Conservation (phyloP, 2,888 invertebrate genomes). For the Stratiomys singularior region DNA sequence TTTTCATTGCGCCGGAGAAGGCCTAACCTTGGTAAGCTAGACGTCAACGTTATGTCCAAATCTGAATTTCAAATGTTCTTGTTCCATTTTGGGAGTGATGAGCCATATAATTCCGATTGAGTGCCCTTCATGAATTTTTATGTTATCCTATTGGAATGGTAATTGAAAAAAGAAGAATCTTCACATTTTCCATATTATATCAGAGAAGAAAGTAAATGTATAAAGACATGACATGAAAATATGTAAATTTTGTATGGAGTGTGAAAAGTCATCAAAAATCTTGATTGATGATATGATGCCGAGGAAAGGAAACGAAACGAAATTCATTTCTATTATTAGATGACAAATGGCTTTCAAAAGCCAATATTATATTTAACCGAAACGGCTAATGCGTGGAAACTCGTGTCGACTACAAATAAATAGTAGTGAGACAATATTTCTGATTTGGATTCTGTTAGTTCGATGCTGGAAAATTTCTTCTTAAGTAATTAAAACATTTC, state of each 20-base stretch:
- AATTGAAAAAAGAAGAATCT: slow-evolving; percentile 32
- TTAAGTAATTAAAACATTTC: too few species aligned
- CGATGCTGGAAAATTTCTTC: too few species aligned
- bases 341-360: too few species aligned
- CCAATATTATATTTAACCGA: too few species aligned
- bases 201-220: not conserved
- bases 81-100: slow-evolving; percentile 44
- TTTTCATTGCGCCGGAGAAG: not conserved
- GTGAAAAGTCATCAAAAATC: not conserved
- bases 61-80: slow-evolving; percentile 45
- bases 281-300: too few species aligned
- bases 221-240: not conserved
- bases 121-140: slow-evolving; percentile 46
- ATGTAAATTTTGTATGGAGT: not conserved
- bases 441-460: too few species aligned
- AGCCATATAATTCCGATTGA: slow-evolving; percentile 46
- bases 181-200: slow-evolving; percentile 7
- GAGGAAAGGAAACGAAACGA: too few species aligned
- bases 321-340: too few species aligned
- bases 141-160: slow-evolving; percentile 41
- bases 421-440: too few species aligned
- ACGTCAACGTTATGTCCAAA: slow-evolving; percentile 33
- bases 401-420: too few species aligned
- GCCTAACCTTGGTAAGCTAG: slow-evolving; percentile 6
- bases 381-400: too few species aligned